These are phyloP conservation scores for Cecidostiba fungosa DNA, from an alignment of 2,888 invertebrate species.

Conservation along the genomic window DNA sequence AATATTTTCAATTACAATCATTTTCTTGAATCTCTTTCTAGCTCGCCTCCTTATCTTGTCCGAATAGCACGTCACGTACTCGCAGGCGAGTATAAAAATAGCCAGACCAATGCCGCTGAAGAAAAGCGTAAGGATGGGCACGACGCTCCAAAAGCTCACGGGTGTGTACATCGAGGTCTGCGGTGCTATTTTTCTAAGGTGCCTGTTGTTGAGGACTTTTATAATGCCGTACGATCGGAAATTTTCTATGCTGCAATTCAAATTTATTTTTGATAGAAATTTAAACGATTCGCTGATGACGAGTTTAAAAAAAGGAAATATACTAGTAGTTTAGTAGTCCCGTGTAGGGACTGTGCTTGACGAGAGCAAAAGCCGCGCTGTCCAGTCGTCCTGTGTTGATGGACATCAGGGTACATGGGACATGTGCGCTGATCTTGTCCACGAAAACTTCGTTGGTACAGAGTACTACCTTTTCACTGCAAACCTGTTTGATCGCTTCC, in stretches of 20 bases:
- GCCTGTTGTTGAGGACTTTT: constrained; percentile 24
- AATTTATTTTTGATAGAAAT: not conserved
- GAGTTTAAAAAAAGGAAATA: constrained; percentile 31
- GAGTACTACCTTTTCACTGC: constrained; percentile 46
- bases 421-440: constrained; percentile 20
- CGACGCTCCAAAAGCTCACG: constrained; percentile 39
- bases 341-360: constrained; percentile 59
- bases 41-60: not conserved
- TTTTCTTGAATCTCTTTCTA: not conserved
- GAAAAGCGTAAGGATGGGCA: constrained; percentile 43
- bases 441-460: constrained; percentile 42
- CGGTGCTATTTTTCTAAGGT: not conserved
- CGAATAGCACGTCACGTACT: not conserved
- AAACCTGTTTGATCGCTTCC: constrained; percentile 54
- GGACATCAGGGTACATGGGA: constrained; percentile 55
- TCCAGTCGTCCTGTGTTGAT: constrained; percentile 50
- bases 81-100: not conserved
- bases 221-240: constrained; percentile 45
- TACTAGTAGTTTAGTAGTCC: constrained; percentile 62
- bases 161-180: constrained; percentile 24
- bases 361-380: constrained; percentile 52
- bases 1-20: not conserved
- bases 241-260: constrained; percentile 47
- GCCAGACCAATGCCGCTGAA: not conserved
- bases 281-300: not conserved